A percentile compares a stretch with the other conserved stretches of the same genome.
These are phyloP conservation scores for Cephus nigrinus DNA, from an alignment of 2,888 invertebrate genomes.

Conservation along the genomic window DNA sequence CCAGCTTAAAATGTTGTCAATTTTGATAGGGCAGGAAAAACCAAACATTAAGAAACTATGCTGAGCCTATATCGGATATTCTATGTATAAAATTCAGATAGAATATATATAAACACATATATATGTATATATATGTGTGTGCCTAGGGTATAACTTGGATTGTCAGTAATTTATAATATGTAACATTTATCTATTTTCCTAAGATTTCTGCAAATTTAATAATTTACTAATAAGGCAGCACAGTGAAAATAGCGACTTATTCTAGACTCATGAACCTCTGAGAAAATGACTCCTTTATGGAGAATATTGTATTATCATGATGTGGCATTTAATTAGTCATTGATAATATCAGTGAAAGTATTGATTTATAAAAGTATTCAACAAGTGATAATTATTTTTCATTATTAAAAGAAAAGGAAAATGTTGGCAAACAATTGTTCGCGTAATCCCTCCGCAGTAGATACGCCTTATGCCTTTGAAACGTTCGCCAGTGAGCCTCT, in stretches of 20 bases:
- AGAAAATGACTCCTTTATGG: too few relatives aligned
- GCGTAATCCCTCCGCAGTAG: too few relatives aligned
- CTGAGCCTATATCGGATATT: slow-evolving; percentile 20
- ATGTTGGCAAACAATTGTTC: too few relatives aligned
- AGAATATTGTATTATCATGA: too few relatives aligned
- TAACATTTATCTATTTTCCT: slow-evolving; percentile 54
- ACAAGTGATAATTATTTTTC: too few relatives aligned
- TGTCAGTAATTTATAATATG: slow-evolving; percentile 50
- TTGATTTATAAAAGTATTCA: too few relatives aligned
- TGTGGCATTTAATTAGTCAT: too few relatives aligned
- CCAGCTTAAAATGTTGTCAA: slow-evolving; percentile 47
- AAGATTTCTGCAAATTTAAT: slow-evolving; percentile 26
- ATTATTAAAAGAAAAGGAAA: too few relatives aligned
- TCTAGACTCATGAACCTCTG: too few relatives aligned
- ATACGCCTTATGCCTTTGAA: background rate
- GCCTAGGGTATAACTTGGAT: slow-evolving; percentile 48
- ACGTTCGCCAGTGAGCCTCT: slow-evolving; percentile 15
- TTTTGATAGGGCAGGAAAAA: slow-evolving; percentile 43
- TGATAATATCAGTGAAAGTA: too few relatives aligned
- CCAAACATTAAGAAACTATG: slow-evolving; percentile 29
- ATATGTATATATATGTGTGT: slow-evolving; percentile 43
- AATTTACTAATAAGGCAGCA: slow-evolving; percentile 21
- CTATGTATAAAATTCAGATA: slow-evolving; percentile 44
- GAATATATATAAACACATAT: slow-evolving; percentile 22
- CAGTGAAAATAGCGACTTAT: background rate